These are phyloP conservation scores for Nephrotoma guestfalica DNA, from an alignment of 2,888 invertebrate species.

Conservation along the genomic window DNA sequence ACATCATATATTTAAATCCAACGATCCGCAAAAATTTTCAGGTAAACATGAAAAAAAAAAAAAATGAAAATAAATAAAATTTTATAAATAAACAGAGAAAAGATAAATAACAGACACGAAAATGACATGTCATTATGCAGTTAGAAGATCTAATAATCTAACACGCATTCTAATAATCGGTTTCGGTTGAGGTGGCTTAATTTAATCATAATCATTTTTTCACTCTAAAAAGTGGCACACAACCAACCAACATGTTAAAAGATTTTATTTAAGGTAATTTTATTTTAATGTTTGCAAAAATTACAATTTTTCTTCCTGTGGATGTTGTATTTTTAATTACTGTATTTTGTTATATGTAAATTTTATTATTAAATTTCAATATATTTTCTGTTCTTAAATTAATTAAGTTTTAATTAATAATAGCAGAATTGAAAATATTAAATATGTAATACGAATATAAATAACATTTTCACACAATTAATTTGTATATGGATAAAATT, in stretches of 20 bases:
- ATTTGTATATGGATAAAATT: background rate
- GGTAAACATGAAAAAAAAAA: background rate
- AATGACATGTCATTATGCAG: slow-evolving; percentile 4
- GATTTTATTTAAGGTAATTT: background rate
- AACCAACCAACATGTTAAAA: background rate
- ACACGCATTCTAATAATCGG: background rate
- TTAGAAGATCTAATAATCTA: background rate
- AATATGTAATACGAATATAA: background rate
- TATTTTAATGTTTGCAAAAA: background rate
- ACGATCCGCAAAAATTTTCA: background rate
- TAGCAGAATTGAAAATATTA: background rate
- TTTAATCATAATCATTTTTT: background rate
- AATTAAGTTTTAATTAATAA: background rate
- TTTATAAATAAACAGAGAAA: background rate
- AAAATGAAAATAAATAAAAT: background rate
- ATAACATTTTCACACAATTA: background rate
- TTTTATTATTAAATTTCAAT: background rate
- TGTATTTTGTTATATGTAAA: background rate
- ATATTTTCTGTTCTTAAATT: background rate
- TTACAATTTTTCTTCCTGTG: background rate
- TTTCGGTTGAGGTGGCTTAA: background rate
- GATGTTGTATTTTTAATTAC: background rate
- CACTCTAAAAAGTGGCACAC: background rate
- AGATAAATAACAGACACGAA: background rate
- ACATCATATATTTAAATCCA: background rate